Conservation (phyloP, 2,888 invertebrate genomes). For the Clistopyga incitator region DNA sequence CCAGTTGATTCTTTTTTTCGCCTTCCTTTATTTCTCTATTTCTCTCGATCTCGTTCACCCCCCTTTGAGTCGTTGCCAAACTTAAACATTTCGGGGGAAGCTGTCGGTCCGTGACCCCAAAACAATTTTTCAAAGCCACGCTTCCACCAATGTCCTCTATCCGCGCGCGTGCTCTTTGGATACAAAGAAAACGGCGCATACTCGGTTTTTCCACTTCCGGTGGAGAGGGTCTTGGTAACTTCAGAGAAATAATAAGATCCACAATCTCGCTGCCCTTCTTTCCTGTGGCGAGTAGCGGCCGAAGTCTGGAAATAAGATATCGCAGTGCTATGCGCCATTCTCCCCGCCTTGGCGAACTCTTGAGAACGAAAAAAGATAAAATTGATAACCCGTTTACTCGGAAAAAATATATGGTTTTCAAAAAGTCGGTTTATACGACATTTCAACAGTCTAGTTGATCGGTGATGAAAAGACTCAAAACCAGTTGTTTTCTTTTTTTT, state of each 20-base stretch:
- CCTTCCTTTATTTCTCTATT: conserved; percentile 12
- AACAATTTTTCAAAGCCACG: conserved; percentile 65
- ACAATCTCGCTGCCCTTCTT: neutral
- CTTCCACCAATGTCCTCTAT: conserved; percentile 35
- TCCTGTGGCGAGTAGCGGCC: neutral
- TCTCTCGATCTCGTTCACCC: conserved; percentile 7
- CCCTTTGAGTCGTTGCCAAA: conserved; percentile 63
- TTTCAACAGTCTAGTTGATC: no score
- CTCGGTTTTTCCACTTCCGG: neutral
- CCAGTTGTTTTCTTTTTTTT: no score
- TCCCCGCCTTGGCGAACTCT: no score
- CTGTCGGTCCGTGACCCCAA: conserved; percentile 50
- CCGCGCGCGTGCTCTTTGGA: neutral
- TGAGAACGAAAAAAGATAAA: no score
- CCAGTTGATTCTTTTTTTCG: neutral
- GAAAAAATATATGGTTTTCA: no score
- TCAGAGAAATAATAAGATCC: conserved; percentile 6
- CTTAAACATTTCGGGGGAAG: conserved; percentile 59
- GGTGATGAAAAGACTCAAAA: no score
- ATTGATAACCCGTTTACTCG: no score
- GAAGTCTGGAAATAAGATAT: neutral
- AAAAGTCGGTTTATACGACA: no score
- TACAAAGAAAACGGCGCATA: neutral
- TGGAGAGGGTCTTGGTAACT: neutral
- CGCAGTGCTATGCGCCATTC: no score